phyloP scores from a whole-genome alignment of 2,113 vertebrate genomes.

The Struthidea cinerea region DNA sequence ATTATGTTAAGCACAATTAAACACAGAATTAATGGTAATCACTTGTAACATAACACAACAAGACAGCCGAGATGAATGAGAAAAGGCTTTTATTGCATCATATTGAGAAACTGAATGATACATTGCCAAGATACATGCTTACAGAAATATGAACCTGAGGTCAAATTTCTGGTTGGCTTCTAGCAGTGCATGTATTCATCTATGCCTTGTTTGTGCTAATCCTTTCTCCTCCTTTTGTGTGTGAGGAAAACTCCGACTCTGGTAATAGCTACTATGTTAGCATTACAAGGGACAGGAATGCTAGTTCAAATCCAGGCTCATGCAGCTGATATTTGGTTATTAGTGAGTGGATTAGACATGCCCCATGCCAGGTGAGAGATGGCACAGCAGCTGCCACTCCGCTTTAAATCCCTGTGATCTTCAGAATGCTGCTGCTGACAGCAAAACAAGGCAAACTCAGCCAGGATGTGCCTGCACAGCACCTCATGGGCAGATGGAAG shows the following conservation, averaged over 20 bases:
- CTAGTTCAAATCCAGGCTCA: background rate
- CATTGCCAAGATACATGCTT: conserved; percentile 41
- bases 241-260: background rate
- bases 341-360: background rate
- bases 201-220: background rate
- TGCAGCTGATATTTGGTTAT: background rate
- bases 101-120: conserved; percentile 10
- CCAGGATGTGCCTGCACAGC: background rate
- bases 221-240: background rate
- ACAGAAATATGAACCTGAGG: conserved; percentile 28
- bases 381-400: background rate
- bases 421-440: background rate
- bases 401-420: background rate
- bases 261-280: background rate
- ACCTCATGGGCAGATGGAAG: background rate
- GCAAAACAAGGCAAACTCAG: background rate
- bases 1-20: conserved; percentile 66
- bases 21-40: conserved; percentile 57
- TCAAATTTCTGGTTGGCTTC: conserved; percentile 35
- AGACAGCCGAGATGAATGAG: conserved; percentile 42
- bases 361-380: accelerated
- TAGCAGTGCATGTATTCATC: background rate
- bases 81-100: background rate
- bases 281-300: background rate
- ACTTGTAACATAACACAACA: conserved; percentile 55